Base-by-base conservation (phyloP, 2,113 vertebrate genomes). In the Amphiprion percula region DNA sequence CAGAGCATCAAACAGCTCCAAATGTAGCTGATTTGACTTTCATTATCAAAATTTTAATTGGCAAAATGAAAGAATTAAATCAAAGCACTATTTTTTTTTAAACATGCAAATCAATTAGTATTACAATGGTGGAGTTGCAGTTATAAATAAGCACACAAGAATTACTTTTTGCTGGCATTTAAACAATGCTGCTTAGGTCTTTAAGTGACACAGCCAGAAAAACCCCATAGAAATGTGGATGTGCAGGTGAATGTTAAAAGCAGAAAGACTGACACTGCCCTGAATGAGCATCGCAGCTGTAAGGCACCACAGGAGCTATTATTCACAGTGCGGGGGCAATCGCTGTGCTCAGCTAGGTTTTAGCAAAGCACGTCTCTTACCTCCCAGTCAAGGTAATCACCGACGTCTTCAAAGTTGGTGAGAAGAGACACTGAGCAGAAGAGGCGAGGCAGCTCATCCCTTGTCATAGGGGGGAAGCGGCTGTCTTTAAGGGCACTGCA, bases 401-500 rank as follows among this genome's bases (percentile, higher is more conserved):
- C 97, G 81, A 99, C 98, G 92, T 99, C 98, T 95, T 99, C 98
- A 94, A 99, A 99, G 95, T 99, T 99, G 95, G 98, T 99, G 95
- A 99, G 98, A 88, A 99, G 98, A 97, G 98, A 99, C 93, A 99
- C 98, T 95, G 98, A 99, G 96, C 98, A 99, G 97, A 98, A 99
- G 94, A 99, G 97, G 95, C 98, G 97, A 86, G 97, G 97, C 95
- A 99, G 95, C 96, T 99, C 98, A 88, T 99, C 98, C 97, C 98
- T 98, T 93, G 98, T 99, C 98, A 99, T 98, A 85, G 98, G 97
- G 95, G 98, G 98, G 80, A 99, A 99, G 94, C 98, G 98, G 96
- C 98, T 99, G 96, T 99, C 98, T 98, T 99, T 99, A 99, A 99
- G 98, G 97, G 98, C 98, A 99, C 98, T 99, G 96, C 86, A 90